Conservation (phyloP, 2,797 vertebrate species). For the Lutjanus campechanus region DNA sequence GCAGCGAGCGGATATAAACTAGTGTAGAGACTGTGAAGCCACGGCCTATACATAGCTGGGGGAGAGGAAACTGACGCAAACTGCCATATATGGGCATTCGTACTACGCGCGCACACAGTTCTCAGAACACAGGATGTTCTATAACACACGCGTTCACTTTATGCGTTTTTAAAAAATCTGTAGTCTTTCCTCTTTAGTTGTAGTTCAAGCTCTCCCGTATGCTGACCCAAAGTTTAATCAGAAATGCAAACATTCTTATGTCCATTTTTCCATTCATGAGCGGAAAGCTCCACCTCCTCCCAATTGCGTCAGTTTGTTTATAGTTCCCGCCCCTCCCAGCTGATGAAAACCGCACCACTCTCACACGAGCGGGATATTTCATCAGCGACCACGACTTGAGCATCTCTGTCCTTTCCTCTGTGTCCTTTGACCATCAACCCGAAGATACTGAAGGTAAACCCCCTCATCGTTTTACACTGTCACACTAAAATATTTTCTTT, state of each 20-base stretch:
- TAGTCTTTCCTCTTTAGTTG: fast-evolving
- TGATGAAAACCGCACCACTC: slow-evolving; percentile 1
- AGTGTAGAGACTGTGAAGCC: slow-evolving; percentile 3
- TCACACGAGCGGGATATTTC: slow-evolving; percentile 61
- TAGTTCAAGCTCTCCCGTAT: fast-evolving
- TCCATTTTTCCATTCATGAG: slow-evolving; percentile 45
- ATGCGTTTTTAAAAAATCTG: not conserved
- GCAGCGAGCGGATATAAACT: slow-evolving; percentile 38
- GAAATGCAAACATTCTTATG: not conserved
- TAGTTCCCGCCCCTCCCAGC: slow-evolving; percentile 31
- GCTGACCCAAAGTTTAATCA: no score
- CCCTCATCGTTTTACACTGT: fast-evolving
- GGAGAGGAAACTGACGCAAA: not conserved
- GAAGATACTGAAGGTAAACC: slow-evolving; percentile 58
- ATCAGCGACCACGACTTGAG: slow-evolving; percentile 16
- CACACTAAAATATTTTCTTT: fast-evolving
- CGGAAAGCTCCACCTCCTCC: slow-evolving; percentile 25
- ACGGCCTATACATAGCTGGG: slow-evolving; percentile 31
- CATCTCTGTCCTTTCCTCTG: not conserved
- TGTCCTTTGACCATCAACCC: not conserved
- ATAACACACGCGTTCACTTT: not conserved
- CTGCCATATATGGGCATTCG: slow-evolving; percentile 54
- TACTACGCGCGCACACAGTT: slow-evolving; percentile 44
- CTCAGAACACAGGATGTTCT: not conserved
- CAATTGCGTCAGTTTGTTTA: slow-evolving; percentile 58